Evolutionary conservation across 2,113 vertebrate species (phyloP).

Genomic region (Perccottus glenii): DNA sequence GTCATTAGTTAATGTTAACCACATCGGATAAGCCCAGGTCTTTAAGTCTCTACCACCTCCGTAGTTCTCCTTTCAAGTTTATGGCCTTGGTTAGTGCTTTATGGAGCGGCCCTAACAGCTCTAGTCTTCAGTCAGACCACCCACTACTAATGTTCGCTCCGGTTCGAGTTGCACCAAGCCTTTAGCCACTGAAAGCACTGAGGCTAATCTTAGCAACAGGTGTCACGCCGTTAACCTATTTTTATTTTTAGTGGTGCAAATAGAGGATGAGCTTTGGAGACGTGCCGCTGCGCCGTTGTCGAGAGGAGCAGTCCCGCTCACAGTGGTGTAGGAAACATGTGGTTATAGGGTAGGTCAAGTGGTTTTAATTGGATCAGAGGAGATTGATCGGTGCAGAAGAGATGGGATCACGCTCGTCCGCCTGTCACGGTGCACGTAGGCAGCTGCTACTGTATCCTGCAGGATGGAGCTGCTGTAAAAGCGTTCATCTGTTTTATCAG

Average conservation of each 20-base stretch:
- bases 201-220: constrained; percentile 73
- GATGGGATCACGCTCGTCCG: constrained; percentile 44
- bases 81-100: constrained; percentile 33
- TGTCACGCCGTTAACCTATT: constrained; percentile 64
- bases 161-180: constrained; percentile 64
- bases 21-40: background rate
- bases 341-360: constrained; percentile 4
- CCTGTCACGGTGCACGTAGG: constrained; percentile 33
- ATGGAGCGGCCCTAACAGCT: constrained; percentile 25
- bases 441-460: background rate
- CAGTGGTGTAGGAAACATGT: constrained; percentile 12
- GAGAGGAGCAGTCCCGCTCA: background rate
- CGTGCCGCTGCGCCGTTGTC: background rate
- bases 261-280: constrained; percentile 40
- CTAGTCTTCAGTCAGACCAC: constrained; percentile 50
- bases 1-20: no score
- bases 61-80: constrained; percentile 26
- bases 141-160: constrained; percentile 19
- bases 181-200: constrained; percentile 26
- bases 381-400: constrained; percentile 20
- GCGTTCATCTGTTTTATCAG: constrained; percentile 5
- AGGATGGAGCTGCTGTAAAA: constrained; percentile 5
- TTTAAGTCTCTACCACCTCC: constrained; percentile 1
- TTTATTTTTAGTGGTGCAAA: constrained; percentile 71
- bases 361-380: constrained; percentile 53